Evolutionary conservation across 1,140 invertebrate genomes (phyloP).

Genomic region (Marisa cornuarietis): DNA sequence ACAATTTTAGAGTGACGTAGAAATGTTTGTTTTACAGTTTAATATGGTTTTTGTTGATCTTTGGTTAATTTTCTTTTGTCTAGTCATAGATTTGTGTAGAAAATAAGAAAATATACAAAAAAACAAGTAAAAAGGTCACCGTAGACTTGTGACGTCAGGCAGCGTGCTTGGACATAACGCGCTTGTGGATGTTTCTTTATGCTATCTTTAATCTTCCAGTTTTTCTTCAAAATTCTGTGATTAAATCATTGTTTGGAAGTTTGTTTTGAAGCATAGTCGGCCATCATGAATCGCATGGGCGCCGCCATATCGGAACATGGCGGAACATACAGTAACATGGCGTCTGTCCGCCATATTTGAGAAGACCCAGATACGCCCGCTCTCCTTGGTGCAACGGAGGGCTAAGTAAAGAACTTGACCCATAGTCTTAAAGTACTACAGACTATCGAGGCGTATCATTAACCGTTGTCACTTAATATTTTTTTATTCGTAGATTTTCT

Average conservation of each 20-base stretch:
- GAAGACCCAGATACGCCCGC: constrained; percentile 7
- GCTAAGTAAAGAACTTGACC: no score
- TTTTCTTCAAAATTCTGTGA: not conserved
- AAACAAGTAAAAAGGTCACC: constrained; percentile 24
- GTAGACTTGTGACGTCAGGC: constrained; percentile 42
- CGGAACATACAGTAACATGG: constrained; percentile 66
- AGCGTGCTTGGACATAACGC: constrained; percentile 18
- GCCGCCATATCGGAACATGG: constrained; percentile 77
- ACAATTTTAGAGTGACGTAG: constrained; percentile 17
- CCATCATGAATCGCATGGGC: constrained; percentile 71
- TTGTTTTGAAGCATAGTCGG: constrained; percentile 66
- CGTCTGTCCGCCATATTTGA: constrained; percentile 65
- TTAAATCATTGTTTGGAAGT: constrained; percentile 25
- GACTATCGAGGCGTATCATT: no score
- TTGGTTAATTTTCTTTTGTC: not conserved
- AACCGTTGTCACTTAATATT: not conserved
- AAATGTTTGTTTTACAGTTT: constrained; percentile 19
- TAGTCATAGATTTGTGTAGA: not conserved
- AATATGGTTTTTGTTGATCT: not conserved
- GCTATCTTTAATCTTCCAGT: not conserved
- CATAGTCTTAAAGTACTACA: no score
- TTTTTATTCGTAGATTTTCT: constrained; percentile 1
- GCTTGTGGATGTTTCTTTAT: constrained; percentile 10
- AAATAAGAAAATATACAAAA: constrained; percentile 16
- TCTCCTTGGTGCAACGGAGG: not conserved